Percentiles rank a stretch among this genome's conserved stretches.
Evolutionary conservation across 2,888 invertebrate species (phyloP).

Genomic region (Trichogramma dendrolimi): DNA sequence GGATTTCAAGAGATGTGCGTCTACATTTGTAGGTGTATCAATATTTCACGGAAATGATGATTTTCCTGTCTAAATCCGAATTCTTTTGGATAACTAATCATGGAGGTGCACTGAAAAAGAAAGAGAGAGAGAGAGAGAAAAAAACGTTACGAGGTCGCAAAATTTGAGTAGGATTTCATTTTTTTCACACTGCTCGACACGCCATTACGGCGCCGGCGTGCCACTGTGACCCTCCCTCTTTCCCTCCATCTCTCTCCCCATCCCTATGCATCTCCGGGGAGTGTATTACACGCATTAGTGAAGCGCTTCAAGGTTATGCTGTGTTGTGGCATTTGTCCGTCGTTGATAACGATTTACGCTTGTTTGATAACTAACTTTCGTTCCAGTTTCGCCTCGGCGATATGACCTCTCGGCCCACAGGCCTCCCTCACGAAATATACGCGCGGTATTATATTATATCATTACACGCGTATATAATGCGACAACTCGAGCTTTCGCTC

Average conservation of each 20-base stretch:
- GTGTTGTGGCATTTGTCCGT: not conserved
- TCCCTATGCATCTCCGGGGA: not conserved
- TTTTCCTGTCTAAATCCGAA: too few species aligned
- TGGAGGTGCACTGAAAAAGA: too few species aligned
- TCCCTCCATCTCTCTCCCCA: not conserved
- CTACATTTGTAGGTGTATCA: too few species aligned
- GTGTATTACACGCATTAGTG: too few species aligned
- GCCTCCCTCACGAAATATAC: not conserved
- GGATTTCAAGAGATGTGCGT: too few species aligned
- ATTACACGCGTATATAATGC: too few species aligned
- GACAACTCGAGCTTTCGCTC: too few species aligned
- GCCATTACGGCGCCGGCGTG: not conserved
- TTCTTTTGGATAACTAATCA: too few species aligned
- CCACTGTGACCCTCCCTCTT: not conserved
- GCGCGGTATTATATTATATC: not conserved
- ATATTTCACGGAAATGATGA: too few species aligned
- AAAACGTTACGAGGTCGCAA: constrained; percentile 10
- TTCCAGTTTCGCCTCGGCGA: constrained; percentile 9
- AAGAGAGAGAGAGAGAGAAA: not conserved
- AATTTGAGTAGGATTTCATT: not conserved
- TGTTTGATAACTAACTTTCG: constrained; percentile 25
- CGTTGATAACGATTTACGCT: constrained; percentile 15
- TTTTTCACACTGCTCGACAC: constrained; percentile 11
- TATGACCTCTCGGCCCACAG: too few species aligned
- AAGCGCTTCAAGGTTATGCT: constrained; percentile 10